phyloP scores from a whole-genome alignment of 2,113 vertebrate species.

The Anseranas semipalmata region DNA sequence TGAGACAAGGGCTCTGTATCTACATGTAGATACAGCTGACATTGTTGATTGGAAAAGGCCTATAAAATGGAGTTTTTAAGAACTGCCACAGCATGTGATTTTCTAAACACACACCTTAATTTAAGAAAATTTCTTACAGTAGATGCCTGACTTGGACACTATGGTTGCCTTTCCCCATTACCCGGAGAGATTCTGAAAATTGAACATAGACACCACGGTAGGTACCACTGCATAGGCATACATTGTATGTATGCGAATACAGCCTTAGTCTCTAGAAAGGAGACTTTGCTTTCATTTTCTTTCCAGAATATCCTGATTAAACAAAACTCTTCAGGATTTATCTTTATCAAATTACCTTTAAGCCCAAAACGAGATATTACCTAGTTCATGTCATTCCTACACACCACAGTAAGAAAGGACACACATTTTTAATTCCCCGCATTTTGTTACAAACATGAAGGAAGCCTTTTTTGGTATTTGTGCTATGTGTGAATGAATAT shows the following conservation, averaged over 20 bases:
- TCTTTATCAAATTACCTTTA: neutral
- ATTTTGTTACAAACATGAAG: neutral
- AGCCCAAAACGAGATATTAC: neutral
- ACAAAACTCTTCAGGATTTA: neutral
- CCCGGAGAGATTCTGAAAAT: neutral
- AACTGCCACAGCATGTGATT: neutral
- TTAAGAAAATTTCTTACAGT: neutral
- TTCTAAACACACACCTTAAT: neutral
- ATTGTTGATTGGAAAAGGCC: neutral
- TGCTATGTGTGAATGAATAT: neutral
- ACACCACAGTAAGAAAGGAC: neutral
- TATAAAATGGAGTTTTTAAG: neutral
- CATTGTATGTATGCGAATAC: neutral
- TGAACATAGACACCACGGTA: neutral
- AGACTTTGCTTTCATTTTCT: neutral
- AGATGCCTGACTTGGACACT: neutral
- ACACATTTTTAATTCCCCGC: neutral
- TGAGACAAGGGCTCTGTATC: constrained; percentile 1
- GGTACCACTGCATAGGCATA: neutral
- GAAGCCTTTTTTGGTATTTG: neutral
- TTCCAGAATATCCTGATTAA: neutral
- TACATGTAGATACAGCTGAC: neutral
- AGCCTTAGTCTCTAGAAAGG: neutral
- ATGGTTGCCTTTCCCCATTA: neutral
- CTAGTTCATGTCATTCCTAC: neutral